A percentile compares a stretch with the other conserved stretches of the same genome.
These are phyloP conservation scores for Tachuris rubrigastra DNA, from an alignment of 2,113 vertebrate species.

Conservation along the genomic window DNA sequence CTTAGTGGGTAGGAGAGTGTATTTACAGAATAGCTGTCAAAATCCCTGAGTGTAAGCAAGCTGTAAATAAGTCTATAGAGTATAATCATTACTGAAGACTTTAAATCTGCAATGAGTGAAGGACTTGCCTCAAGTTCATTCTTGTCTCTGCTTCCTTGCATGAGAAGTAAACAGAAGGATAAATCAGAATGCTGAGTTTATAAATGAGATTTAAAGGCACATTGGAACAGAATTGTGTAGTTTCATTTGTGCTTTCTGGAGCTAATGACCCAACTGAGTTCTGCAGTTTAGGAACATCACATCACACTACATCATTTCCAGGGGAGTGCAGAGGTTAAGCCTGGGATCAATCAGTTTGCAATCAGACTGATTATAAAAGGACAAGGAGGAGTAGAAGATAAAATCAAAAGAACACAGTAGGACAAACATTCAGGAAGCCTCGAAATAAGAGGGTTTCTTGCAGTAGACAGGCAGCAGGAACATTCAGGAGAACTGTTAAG, in stretches of 20 bases:
- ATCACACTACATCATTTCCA: background rate
- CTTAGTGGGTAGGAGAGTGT: slow-evolving; percentile 31
- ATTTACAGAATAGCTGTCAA: slow-evolving; percentile 49
- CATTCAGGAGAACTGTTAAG: background rate
- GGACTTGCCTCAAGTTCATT: slow-evolving; percentile 30
- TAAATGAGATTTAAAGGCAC: background rate
- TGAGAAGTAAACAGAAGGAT: slow-evolving; percentile 40
- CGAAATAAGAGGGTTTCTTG: background rate
- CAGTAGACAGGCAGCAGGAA: background rate
- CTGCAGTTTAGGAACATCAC: slow-evolving; percentile 22
- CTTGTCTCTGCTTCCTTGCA: slow-evolving; percentile 12
- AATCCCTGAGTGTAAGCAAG: slow-evolving; percentile 52
- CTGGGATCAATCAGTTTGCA: slow-evolving; percentile 57
- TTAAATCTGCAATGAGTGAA: slow-evolving; percentile 36
- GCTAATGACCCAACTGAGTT: background rate
- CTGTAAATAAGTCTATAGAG: slow-evolving; percentile 40
- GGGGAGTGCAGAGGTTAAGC: slow-evolving; percentile 42
- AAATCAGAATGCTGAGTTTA: slow-evolving; percentile 40
- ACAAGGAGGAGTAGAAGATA: slow-evolving; percentile 9
- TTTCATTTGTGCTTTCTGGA: background rate
- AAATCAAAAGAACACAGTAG: slow-evolving; percentile 14
- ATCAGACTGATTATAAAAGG: slow-evolving; percentile 53
- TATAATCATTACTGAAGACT: slow-evolving; percentile 14
- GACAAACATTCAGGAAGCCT: background rate
- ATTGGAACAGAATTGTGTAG: background rate